Conservation (phyloP, 2,888 invertebrate genomes). For the Athalia cordata region DNA sequence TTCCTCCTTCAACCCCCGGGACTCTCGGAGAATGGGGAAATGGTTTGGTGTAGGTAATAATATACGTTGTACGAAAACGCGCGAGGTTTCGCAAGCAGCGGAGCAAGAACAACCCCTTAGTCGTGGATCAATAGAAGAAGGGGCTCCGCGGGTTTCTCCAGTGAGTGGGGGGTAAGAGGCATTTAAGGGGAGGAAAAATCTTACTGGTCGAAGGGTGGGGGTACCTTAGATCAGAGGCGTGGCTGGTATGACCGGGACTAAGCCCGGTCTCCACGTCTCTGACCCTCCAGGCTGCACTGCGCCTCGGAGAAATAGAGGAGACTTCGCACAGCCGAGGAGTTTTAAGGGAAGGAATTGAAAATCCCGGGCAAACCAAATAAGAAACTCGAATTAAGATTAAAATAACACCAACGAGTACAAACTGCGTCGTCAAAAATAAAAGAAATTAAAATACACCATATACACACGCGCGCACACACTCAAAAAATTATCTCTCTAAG, state of each 20-base stretch:
- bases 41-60: neutral
- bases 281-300: slow-evolving; percentile 55
- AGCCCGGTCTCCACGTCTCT: slow-evolving; percentile 48
- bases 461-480: slow-evolving; percentile 21
- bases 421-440: neutral
- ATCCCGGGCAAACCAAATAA: neutral
- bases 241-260: slow-evolving; percentile 59
- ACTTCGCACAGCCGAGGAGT: slow-evolving; percentile 3
- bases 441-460: neutral
- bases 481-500: no score
- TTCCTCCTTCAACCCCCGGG: neutral
- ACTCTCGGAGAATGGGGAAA: neutral
- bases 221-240: slow-evolving; percentile 73
- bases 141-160: slow-evolving; percentile 58
- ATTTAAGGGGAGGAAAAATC: slow-evolving; percentile 65
- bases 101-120: slow-evolving; percentile 69
- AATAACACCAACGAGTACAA: neutral
- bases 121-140: slow-evolving; percentile 71
- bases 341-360: no score
- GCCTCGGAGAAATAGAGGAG: neutral
- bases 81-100: slow-evolving; percentile 36
- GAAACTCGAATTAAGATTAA: no score
- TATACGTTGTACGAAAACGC: slow-evolving; percentile 7
- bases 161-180: slow-evolving; percentile 57
- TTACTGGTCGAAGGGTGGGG: slow-evolving; percentile 65